Conservation (phyloP, 2,113 vertebrate genomes). For the Donacobius atricapilla region DNA sequence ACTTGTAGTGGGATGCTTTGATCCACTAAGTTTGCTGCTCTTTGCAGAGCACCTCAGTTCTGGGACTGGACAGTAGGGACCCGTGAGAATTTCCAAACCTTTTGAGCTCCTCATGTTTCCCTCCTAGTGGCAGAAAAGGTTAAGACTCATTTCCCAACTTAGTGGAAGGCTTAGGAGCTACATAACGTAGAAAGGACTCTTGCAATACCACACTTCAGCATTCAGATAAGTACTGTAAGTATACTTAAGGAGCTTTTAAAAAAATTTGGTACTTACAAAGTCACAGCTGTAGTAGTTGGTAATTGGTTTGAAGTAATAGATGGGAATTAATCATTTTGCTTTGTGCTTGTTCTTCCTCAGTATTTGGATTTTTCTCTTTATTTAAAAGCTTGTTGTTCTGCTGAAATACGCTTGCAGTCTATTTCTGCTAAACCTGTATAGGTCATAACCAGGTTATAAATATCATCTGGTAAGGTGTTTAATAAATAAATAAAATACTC, state of each 20-base stretch:
- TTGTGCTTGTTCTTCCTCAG: background rate
- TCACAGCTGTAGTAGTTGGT: background rate
- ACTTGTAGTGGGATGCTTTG: background rate
- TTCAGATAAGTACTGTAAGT: background rate
- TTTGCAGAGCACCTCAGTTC: background rate
- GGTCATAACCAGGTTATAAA: background rate
- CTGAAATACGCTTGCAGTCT: background rate
- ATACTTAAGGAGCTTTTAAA: background rate
- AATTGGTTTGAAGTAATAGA: background rate
- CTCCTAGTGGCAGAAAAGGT: background rate
- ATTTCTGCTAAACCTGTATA: background rate
- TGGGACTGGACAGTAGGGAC: background rate
- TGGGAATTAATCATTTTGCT: background rate
- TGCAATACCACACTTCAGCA: background rate
- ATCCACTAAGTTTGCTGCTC: background rate
- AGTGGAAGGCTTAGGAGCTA: background rate
- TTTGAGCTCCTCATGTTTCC: background rate
- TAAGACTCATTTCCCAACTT: background rate
- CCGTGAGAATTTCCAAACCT: conserved; percentile 19
- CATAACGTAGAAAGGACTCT: background rate
- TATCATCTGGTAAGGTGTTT: background rate
- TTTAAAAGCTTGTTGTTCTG: background rate
- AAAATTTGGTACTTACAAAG: background rate
- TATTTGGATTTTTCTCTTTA: background rate
- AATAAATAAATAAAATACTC: background rate